Conservation (phyloP, 2,113 vertebrate genomes). For the Athene cunicularia region DNA sequence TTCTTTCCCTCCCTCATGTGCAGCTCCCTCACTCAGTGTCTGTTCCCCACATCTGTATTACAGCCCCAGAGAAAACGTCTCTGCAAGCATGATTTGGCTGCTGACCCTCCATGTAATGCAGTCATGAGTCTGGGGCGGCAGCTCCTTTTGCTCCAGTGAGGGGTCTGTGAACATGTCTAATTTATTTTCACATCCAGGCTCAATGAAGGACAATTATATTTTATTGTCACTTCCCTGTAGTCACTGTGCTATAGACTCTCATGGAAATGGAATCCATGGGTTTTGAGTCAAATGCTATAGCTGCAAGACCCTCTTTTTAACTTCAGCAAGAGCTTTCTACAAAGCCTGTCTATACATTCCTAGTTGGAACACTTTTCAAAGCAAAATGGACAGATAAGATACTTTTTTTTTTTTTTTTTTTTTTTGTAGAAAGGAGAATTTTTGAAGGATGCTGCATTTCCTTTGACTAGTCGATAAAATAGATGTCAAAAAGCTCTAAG, state of each 20-base stretch:
- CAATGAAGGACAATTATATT: background rate
- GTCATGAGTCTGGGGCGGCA: background rate
- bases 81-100: background rate
- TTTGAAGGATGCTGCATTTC: background rate
- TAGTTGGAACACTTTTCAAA: constrained; percentile 2
- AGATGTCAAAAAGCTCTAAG: background rate
- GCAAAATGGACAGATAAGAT: background rate
- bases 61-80: background rate
- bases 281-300: background rate
- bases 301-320: background rate
- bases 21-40: background rate
- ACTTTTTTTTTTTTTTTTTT: background rate
- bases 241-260: background rate
- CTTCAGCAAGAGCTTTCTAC: background rate
- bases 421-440: background rate
- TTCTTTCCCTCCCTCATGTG: background rate
- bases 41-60: background rate
- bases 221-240: background rate
- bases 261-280: background rate
- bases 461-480: background rate
- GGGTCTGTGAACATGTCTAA: background rate
- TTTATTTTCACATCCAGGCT: background rate
- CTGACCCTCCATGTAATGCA: background rate
- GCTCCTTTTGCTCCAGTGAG: background rate
- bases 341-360: background rate